Percentiles rank a stretch among this genome's conserved stretches.
Evolutionary conservation across 2,797 vertebrate genomes (phyloP).

Genomic region (Pangasius sanitwongsei): DNA sequence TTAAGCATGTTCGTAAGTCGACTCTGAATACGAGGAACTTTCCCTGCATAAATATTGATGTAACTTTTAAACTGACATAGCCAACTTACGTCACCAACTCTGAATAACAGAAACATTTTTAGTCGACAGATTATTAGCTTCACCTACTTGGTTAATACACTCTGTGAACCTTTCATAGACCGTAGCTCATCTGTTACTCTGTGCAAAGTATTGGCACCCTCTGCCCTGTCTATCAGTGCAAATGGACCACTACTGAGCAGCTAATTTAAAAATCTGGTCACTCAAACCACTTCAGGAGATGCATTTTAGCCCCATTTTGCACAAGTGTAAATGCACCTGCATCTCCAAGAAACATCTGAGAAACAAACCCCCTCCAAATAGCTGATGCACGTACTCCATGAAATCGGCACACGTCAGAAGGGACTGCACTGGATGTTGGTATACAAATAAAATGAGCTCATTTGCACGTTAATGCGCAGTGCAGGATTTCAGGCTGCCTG

Average conservation of each 20-base stretch:
- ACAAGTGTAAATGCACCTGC: too few species aligned
- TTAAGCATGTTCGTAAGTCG: not conserved
- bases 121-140: not conserved
- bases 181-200: not conserved
- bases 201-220: not conserved
- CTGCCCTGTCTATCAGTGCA: not conserved
- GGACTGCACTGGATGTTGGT: not conserved
- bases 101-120: not conserved
- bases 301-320: too few species aligned
- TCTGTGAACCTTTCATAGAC: not conserved
- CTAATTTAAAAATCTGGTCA: too few species aligned
- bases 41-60: not conserved
- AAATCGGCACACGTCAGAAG: not conserved
- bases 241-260: not conserved
- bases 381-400: too few species aligned
- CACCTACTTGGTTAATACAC: not conserved
- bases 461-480: not conserved
- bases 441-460: not conserved
- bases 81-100: not conserved
- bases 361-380: too few species aligned
- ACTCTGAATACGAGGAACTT: not conserved
- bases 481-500: not conserved
- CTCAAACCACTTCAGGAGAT: too few species aligned
- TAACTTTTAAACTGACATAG: not conserved
- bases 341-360: not conserved